These are phyloP conservation scores for Neosalanx taihuensis DNA, from an alignment of 2,797 vertebrate species.

Conservation along the genomic window DNA sequence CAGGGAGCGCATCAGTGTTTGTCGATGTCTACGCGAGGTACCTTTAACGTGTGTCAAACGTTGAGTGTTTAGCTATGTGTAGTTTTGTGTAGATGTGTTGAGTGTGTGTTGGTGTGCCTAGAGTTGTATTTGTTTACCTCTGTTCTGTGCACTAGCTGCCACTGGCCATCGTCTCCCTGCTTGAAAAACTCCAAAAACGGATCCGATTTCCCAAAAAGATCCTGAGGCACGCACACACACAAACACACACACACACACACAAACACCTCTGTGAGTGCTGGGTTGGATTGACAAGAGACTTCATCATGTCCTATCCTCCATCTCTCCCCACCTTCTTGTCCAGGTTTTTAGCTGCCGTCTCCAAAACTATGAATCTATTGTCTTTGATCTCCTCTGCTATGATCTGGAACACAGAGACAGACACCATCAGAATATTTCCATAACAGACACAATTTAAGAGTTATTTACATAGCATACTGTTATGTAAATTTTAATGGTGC, in stretches of 20 bases:
- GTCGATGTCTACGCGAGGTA: too few species aligned
- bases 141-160: constrained; percentile 87
- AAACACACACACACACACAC: neutral
- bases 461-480: too few species aligned
- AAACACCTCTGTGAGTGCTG: neutral
- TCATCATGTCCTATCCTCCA: neutral
- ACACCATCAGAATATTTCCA: neutral
- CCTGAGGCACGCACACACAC: constrained; percentile 66
- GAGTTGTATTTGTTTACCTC: constrained; percentile 72
- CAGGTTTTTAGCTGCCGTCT: constrained; percentile 85
- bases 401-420: constrained; percentile 65
- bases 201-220: constrained; percentile 93
- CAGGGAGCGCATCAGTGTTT: too few species aligned
- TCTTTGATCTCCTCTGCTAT: constrained; percentile 88
- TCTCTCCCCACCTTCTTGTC: constrained; percentile 84
- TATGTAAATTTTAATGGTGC: too few species aligned
- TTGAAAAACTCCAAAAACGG: constrained; percentile 89
- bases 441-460: constrained; percentile 1
- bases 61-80: too few species aligned
- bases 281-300: neutral
- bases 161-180: constrained; percentile 78
- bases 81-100: too few species aligned
- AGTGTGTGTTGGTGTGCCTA: too few species aligned
- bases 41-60: too few species aligned
- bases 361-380: constrained; percentile 79